A percentile compares a stretch with the other conserved stretches of the same genome.
These are phyloP conservation scores for Climacteris rufus DNA, from an alignment of 2,113 vertebrate species.

Conservation along the genomic window DNA sequence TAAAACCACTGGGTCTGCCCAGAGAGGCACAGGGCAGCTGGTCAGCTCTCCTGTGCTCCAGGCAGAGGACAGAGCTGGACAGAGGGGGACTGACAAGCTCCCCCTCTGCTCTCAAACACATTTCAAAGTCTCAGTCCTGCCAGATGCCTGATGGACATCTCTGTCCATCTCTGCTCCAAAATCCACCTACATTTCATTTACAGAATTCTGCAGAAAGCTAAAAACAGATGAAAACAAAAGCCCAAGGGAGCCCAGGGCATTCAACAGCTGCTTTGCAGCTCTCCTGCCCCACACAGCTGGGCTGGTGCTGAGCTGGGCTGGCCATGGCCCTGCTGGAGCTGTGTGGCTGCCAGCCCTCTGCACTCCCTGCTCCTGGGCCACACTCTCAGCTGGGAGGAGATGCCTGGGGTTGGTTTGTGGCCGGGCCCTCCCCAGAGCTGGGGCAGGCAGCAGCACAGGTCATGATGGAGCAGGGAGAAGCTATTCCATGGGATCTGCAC, in stretches of 20 bases:
- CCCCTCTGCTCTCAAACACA: accelerated
- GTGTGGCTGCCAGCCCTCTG: neutral
- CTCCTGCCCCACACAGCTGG: accelerated
- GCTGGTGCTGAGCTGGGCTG: accelerated
- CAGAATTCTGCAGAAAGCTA: neutral
- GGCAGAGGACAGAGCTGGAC: neutral
- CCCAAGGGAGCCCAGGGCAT: neutral
- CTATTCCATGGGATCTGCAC: neutral
- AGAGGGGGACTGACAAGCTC: neutral
- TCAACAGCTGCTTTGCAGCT: neutral
- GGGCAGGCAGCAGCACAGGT: neutral
- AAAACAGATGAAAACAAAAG: neutral
- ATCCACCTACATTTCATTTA: neutral
- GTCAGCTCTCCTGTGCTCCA: neutral
- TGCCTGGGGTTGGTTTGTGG: too few species aligned
- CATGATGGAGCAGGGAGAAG: neutral
- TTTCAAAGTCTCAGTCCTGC: neutral
- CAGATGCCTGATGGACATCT: neutral
- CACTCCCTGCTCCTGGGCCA: neutral
- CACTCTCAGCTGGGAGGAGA: neutral
- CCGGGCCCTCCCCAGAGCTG: accelerated
- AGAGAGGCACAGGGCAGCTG: neutral
- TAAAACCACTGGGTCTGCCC: neutral
- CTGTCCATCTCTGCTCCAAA: neutral
- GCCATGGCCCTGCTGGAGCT: accelerated